These are phyloP conservation scores for Lichenostomus cassidix DNA, from an alignment of 2,113 vertebrate species.

Conservation along the genomic window DNA sequence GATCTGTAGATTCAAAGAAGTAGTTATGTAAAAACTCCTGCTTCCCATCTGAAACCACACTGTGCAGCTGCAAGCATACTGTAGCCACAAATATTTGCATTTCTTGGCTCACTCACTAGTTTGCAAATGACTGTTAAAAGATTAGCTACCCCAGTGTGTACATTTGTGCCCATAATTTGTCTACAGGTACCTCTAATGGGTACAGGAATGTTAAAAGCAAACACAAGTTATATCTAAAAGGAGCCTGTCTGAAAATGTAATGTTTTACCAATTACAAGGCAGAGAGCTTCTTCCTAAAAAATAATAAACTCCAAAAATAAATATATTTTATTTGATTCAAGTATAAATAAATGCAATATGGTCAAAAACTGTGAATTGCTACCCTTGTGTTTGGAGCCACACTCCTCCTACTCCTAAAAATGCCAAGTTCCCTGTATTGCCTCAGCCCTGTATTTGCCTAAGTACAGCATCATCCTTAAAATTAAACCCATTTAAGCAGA, in stretches of 20 bases:
- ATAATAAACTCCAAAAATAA: background rate
- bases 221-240: background rate
- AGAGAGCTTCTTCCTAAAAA: background rate
- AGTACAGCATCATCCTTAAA: background rate
- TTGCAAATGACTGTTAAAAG: background rate
- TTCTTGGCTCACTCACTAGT: background rate
- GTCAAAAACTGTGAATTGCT: background rate
- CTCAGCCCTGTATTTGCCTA: background rate
- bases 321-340: background rate
- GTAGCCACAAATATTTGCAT: constrained; percentile 1
- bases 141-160: background rate
- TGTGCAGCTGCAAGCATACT: background rate
- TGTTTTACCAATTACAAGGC: background rate
- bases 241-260: background rate
- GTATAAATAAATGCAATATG: background rate
- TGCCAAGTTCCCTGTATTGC: background rate
- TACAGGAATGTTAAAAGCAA: background rate
- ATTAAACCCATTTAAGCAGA: background rate
- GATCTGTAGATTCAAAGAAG: background rate
- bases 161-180: background rate
- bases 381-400: background rate
- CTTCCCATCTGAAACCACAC: constrained; percentile 3
- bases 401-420: background rate
- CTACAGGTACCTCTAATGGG: background rate
- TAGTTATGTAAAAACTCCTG: background rate